phyloP scores from a whole-genome alignment of 2,888 invertebrate species.

The Rhingia rostrata region DNA sequence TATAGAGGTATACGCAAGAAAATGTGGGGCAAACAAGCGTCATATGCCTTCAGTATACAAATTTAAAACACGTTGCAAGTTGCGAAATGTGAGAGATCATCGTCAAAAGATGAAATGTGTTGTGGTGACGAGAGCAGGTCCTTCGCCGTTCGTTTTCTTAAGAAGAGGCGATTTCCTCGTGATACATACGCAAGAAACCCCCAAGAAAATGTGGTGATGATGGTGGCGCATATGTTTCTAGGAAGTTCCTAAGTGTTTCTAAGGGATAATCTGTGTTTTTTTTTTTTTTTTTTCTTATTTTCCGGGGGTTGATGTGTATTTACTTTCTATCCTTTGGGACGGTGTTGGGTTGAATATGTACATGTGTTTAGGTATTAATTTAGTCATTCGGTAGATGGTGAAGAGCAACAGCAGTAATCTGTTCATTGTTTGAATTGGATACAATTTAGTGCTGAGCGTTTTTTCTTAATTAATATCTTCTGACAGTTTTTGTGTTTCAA shows the following conservation, averaged over 20 bases:
- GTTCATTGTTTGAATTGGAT: conserved; percentile 48
- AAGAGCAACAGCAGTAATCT: conserved; percentile 21
- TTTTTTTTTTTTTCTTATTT: not conserved
- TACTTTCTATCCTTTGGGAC: not conserved
- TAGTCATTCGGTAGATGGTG: conserved; percentile 34
- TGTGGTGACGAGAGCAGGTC: conserved; percentile 38
- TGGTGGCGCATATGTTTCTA: conserved; percentile 9
- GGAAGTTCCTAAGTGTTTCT: conserved; percentile 48
- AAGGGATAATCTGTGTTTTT: conserved; percentile 30
- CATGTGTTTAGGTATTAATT: conserved; percentile 50
- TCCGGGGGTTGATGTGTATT: conserved; percentile 17
- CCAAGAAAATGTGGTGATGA: conserved; percentile 15
- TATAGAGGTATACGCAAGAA: conserved; percentile 23
- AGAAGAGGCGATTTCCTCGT: conserved; percentile 40
- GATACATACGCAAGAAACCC: conserved; percentile 22
- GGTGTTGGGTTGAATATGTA: not conserved
- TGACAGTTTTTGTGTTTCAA: conserved; percentile 45
- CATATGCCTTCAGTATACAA: not conserved
- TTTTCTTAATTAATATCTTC: conserved; percentile 50
- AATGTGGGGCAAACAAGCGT: not conserved
- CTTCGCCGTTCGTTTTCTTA: conserved; percentile 7
- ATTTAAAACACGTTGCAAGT: conserved; percentile 13
- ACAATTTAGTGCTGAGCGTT: conserved; percentile 41
- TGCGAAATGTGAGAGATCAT: conserved; percentile 24
- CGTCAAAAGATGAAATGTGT: conserved; percentile 8